phyloP scores from a whole-genome alignment of 2,888 invertebrate genomes.

The Drosophila buzzatii region DNA sequence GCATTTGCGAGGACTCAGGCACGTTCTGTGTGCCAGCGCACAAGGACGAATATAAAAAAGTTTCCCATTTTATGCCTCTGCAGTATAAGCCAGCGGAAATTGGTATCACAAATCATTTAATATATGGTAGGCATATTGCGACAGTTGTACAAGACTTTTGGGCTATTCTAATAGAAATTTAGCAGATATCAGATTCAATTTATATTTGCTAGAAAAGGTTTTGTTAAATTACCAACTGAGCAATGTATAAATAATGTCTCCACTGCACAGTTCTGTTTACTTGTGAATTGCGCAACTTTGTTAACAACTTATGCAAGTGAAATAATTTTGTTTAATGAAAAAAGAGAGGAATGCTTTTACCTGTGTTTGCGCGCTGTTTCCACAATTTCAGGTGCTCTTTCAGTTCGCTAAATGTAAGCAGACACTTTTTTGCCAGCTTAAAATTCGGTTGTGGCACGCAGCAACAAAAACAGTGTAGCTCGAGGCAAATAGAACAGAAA shows the following conservation, averaged over 20 bases:
- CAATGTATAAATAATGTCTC: too few species aligned
- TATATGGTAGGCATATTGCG: slow-evolving; percentile 12
- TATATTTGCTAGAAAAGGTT: not conserved
- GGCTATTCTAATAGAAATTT: not conserved
- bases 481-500: slow-evolving; percentile 29
- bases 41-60: slow-evolving; percentile 43
- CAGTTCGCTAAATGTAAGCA: slow-evolving; percentile 14
- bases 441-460: slow-evolving; percentile 42
- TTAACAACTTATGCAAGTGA: not conserved
- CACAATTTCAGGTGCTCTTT: slow-evolving; percentile 14
- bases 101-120: slow-evolving; percentile 53
- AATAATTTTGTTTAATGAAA: not conserved
- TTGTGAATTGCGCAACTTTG: not conserved
- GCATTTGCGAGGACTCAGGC: slow-evolving; percentile 68
- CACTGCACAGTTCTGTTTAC: not conserved
- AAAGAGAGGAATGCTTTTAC: not conserved
- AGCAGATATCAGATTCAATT: not conserved
- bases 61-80: slow-evolving; percentile 35
- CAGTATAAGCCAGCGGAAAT: slow-evolving; percentile 43
- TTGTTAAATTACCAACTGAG: too few species aligned
- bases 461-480: slow-evolving; percentile 33
- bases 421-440: slow-evolving; percentile 47
- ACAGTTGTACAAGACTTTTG: not conserved
- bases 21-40: slow-evolving; percentile 52
- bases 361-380: slow-evolving; percentile 1